Percentiles rank a stretch among this genome's conserved stretches.
Conservation (phyloP, 1,140 invertebrate species). For the Caenorhabditis latens region DNA sequence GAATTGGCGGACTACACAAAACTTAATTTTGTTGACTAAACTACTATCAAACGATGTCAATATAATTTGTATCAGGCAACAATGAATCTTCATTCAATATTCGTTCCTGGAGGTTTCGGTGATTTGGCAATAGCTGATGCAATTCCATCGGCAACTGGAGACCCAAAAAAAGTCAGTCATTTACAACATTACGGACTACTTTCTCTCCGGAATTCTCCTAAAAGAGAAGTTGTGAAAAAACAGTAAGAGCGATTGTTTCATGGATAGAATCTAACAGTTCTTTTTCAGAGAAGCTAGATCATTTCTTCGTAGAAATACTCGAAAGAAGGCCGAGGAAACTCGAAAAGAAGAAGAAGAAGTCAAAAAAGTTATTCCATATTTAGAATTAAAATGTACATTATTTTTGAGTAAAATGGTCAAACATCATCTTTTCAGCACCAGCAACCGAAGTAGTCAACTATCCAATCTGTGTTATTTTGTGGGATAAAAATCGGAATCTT, state of each 20-base stretch:
- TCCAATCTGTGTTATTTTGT: constrained; percentile 20
- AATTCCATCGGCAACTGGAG: constrained; percentile 22
- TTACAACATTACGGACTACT: constrained; percentile 15
- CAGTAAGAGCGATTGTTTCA: neutral
- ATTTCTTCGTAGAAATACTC: no score
- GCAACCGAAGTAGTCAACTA: neutral
- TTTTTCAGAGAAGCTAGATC: neutral
- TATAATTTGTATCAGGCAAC: neutral
- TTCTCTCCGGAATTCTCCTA: constrained; percentile 13
- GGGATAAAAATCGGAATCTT: constrained; percentile 5
- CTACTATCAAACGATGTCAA: no score
- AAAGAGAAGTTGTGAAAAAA: neutral
- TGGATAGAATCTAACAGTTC: neutral
- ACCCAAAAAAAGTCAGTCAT: constrained; percentile 41
- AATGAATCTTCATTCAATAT: neutral
- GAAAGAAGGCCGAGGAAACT: neutral
- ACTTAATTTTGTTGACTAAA: no score
- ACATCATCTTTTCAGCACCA: neutral
- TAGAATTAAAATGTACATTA: no score
- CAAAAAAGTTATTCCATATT: neutral
- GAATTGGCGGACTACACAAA: no score
- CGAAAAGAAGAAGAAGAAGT: neutral
- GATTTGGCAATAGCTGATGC: constrained; percentile 23
- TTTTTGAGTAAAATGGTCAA: no score
- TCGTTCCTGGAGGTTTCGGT: constrained; percentile 20